Percentiles rank a stretch among this genome's conserved stretches.
Evolutionary conservation across 92 coral and sea anemone genomes (phyloP).

Genomic region (Parazoanthus atlanticus): DNA sequence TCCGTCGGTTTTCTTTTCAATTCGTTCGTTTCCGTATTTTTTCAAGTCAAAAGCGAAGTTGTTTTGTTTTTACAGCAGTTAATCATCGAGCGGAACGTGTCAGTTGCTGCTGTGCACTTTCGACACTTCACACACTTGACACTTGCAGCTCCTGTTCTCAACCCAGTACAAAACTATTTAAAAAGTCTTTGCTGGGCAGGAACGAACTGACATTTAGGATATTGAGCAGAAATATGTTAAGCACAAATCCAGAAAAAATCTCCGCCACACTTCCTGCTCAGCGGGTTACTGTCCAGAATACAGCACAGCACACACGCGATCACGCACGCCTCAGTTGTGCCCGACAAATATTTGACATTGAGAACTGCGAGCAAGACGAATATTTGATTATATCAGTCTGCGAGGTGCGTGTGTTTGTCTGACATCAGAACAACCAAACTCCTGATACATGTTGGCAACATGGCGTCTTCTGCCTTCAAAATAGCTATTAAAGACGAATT

Average conservation of each 20-base stretch:
- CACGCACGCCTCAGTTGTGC: conserved; percentile 12
- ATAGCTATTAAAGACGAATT: conserved; percentile 24
- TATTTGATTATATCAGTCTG: not conserved
- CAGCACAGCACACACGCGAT: not conserved
- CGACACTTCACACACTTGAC: not conserved
- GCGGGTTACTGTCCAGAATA: not conserved
- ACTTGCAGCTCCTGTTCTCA: not conserved
- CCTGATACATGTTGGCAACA: conserved; percentile 2
- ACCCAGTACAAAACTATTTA: not conserved
- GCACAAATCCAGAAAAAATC: not conserved
- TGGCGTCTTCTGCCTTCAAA: conserved; percentile 30
- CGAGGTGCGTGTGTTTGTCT: not conserved
- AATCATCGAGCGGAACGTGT: not conserved
- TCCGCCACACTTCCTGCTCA: conserved; percentile 4
- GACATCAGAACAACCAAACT: not conserved
- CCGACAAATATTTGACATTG: not conserved
- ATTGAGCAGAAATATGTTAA: not conserved
- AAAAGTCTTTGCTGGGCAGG: not conserved
- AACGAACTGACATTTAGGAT: too few relatives aligned
- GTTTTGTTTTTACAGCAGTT: too few relatives aligned
- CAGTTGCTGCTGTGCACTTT: not conserved
- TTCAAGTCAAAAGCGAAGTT: not conserved
- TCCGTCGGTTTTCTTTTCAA: not conserved
- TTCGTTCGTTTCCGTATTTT: not conserved
- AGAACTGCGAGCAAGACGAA: not conserved